Conservation (phyloP, 92 coral and sea anemone genomes). For the Epizoanthus scotinus region DNA sequence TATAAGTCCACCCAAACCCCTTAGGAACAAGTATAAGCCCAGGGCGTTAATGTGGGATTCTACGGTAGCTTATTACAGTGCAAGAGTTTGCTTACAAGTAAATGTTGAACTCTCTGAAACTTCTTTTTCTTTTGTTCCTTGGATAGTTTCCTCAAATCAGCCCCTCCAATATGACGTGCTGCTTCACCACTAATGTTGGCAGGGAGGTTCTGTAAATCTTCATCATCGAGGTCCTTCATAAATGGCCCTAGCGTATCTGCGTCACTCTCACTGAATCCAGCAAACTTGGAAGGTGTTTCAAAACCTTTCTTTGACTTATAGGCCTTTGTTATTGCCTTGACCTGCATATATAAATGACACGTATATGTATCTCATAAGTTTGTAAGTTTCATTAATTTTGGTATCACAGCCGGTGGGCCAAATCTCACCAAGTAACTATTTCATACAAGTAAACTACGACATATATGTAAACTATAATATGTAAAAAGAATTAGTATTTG, state of each 20-base stretch:
- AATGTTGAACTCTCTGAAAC: constrained; percentile 35
- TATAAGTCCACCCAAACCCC: too few relatives aligned
- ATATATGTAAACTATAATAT: too few relatives aligned
- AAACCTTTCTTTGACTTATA: constrained; percentile 7
- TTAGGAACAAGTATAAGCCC: too few relatives aligned
- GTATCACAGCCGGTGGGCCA: neutral
- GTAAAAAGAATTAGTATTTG: too few relatives aligned
- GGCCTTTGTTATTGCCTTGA: constrained; percentile 29
- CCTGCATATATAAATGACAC: neutral
- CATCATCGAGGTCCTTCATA: constrained; percentile 53
- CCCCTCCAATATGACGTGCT: constrained; percentile 64
- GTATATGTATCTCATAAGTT: neutral
- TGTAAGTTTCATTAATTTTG: neutral
- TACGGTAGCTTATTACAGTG: too few relatives aligned
- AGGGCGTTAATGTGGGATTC: too few relatives aligned
- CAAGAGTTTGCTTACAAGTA: constrained; percentile 51
- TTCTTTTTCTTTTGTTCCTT: constrained; percentile 45
- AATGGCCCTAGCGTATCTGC: constrained; percentile 65
- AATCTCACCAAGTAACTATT: too few relatives aligned
- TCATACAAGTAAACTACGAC: too few relatives aligned
- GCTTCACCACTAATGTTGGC: constrained; percentile 59
- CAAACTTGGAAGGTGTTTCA: constrained; percentile 19
- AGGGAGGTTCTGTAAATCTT: constrained; percentile 40
- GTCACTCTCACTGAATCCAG: neutral
- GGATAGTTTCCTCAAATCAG: constrained; percentile 50